Percentiles rank a stretch among this genome's conserved stretches.
Evolutionary conservation across 2,797 vertebrate genomes (phyloP).

Genomic region (Epinephelus coioides): DNA sequence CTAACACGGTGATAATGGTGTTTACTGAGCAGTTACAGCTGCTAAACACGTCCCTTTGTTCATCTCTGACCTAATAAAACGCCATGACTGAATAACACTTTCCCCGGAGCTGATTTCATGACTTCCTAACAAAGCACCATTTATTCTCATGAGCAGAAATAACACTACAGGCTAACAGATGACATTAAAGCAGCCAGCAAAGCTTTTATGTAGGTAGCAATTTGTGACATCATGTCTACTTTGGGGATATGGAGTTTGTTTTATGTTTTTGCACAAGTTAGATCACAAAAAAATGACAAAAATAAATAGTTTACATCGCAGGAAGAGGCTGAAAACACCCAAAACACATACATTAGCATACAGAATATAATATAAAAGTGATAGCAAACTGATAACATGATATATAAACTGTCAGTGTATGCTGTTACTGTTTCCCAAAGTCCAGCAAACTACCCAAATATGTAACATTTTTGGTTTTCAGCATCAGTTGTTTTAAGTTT

Average conservation of each 20-base stretch:
- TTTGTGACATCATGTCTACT: too few relatives aligned
- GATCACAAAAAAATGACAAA: too few relatives aligned
- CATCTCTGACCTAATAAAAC: neutral
- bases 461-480: neutral
- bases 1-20: neutral
- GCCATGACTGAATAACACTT: too few relatives aligned
- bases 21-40: neutral
- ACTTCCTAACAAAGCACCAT: neutral
- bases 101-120: neutral
- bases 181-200: too few relatives aligned
- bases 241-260: too few relatives aligned
- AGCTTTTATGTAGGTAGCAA: neutral
- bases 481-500: neutral
- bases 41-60: neutral
- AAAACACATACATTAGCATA: too few relatives aligned
- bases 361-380: too few relatives aligned
- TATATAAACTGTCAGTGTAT: neutral
- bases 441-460: neutral
- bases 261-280: too few relatives aligned
- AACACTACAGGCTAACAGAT: neutral
- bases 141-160: neutral
- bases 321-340: too few relatives aligned
- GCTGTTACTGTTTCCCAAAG: neutral
- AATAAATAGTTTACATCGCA: too few relatives aligned
- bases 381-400: too few relatives aligned